phyloP scores from a whole-genome alignment of 2,888 invertebrate genomes.

The Clitarchus hookeri region DNA sequence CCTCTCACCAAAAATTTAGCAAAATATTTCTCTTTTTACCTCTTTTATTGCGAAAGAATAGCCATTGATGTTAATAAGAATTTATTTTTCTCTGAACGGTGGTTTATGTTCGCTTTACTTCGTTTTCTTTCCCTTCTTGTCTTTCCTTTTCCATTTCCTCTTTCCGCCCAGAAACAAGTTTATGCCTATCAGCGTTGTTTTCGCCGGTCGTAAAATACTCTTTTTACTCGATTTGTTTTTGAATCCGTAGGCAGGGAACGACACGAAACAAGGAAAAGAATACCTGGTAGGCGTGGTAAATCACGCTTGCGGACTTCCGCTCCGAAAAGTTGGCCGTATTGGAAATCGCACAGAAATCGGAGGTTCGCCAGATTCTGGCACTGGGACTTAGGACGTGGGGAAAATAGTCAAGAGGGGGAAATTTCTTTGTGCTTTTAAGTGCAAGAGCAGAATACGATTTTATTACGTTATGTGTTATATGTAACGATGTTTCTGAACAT shows the following conservation, averaged over 20 bases:
- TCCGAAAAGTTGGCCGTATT: neutral
- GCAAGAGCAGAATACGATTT: too few species aligned
- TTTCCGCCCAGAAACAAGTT: slow-evolving; percentile 14
- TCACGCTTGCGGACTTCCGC: neutral
- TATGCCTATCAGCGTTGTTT: slow-evolving; percentile 4
- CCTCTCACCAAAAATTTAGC: neutral
- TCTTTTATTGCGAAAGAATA: neutral
- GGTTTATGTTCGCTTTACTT: neutral
- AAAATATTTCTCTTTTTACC: neutral
- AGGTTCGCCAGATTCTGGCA: slow-evolving; percentile 14
- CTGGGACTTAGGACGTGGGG: neutral
- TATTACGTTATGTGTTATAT: too few species aligned
- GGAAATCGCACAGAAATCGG: slow-evolving; percentile 7
- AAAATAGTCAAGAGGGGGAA: neutral
- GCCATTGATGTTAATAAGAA: neutral
- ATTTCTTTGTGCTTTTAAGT: neutral
- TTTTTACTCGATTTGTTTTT: slow-evolving; percentile 14
- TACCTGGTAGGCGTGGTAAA: slow-evolving; percentile 7
- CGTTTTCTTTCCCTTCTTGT: neutral
- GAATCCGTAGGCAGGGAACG: neutral
- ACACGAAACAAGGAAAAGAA: neutral
- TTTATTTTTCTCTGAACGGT: neutral
- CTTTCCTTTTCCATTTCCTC: neutral
- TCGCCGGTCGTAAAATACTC: slow-evolving; percentile 14
- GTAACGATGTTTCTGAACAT: too few species aligned